Evolutionary conservation across 1,140 invertebrate species (phyloP), one percentile per base, ranked within the genome.

Genomic region (Drosophila melanica): DNA sequence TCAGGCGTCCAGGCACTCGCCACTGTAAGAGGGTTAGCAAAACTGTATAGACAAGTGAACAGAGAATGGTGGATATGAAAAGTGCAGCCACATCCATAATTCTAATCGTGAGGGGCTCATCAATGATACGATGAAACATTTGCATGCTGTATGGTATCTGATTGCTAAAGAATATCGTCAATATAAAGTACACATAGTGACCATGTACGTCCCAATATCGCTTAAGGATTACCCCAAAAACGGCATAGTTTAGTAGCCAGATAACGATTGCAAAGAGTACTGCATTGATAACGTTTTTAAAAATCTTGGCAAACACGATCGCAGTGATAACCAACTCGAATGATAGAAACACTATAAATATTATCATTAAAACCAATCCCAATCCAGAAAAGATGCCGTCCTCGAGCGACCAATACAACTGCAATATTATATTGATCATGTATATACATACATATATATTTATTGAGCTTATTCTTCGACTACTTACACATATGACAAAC

Each of bases 221-320:
- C 10, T 76, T 63, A 10, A 87, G 11, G 0, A 91, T 64, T 8
- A 77, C 66, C 3, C 75, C 54, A 41, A 91, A 91, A 8, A 77
- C 48, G 0, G 81, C 79, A 70, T 90, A 91, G 14, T 75, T 66
- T 6, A 80, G 76, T 0, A 91, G 12, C 90, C 90, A 91, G 11
- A 85, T 23, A 0, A 70, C 14, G 8, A 86, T 14, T 0, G 47
- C 77, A 16, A 80, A 84, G 0, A 90, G 65, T 1, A 90, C 57
- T 0, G 68, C 75, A 16, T 91, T 87, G 4, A 30, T 45, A 5
- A 64, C 48, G 55, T 77, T 74, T 0, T 11, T 23, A 9, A 91
- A 74, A 0, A 78, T 39, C 45, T 85, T 79, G 4, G 81, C 70
- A 45, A 91, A 27, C 12, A 87, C 51, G 50, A 91, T 67, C 12